Percentiles rank a stretch among this genome's conserved stretches.
Conservation (phyloP, 2,113 vertebrate genomes). For the Noctilio leporinus region DNA sequence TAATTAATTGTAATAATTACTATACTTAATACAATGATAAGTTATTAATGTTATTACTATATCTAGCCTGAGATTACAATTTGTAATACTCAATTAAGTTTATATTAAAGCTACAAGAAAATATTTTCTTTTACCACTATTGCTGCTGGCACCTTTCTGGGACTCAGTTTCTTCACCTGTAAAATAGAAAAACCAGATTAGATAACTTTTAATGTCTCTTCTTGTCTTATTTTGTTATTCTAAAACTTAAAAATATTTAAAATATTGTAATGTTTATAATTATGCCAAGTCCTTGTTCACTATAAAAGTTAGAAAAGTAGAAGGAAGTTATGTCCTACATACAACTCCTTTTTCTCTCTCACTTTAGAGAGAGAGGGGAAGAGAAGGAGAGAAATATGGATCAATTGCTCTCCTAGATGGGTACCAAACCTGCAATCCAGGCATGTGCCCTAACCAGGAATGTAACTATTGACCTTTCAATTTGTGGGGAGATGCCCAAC, state of each 20-base stretch:
- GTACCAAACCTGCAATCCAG: no score
- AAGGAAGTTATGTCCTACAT: background rate
- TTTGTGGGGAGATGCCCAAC: no score
- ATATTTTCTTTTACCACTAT: slow-evolving; percentile 6
- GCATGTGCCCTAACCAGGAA: no score
- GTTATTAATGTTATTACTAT: slow-evolving; percentile 20
- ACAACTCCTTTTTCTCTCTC: background rate
- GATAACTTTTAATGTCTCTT: background rate
- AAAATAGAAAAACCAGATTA: background rate
- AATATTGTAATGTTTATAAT: background rate
- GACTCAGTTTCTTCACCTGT: background rate
- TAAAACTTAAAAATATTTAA: slow-evolving; percentile 5
- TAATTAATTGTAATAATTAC: background rate
- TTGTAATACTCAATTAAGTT: background rate
- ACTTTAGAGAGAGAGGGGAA: no score
- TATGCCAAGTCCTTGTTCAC: background rate
- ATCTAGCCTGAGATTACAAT: background rate
- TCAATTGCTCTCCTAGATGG: no score
- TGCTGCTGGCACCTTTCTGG: background rate
- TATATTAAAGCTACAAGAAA: background rate
- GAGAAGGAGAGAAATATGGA: no score
- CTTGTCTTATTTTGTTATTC: background rate
- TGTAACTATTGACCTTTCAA: no score
- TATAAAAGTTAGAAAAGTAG: background rate
- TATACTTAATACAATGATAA: background rate